These are phyloP conservation scores for Tenthredo notha DNA, from an alignment of 2,888 invertebrate genomes.

Conservation along the genomic window DNA sequence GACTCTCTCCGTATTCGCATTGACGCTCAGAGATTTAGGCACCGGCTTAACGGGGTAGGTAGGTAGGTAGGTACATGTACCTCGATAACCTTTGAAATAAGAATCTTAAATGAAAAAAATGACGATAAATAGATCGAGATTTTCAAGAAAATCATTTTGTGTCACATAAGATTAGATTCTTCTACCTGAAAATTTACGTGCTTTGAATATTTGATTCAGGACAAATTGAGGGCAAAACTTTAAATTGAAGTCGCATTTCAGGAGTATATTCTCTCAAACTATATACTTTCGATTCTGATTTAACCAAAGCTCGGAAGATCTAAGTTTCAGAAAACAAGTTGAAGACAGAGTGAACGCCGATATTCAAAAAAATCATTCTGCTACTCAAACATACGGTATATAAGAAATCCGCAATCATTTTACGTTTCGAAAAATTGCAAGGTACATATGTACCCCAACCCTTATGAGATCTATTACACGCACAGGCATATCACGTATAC, in stretches of 20 bases:
- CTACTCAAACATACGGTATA: neutral
- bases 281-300: neutral
- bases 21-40: constrained; percentile 17
- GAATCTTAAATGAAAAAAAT: neutral
- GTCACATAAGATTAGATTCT: neutral
- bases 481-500: neutral
- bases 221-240: neutral
- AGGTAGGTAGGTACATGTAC: neutral
- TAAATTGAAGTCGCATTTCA: neutral
- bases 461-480: neutral
- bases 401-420: neutral
- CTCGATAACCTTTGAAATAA: neutral
- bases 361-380: neutral
- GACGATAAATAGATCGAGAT: neutral
- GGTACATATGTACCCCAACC: neutral
- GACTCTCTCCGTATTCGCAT: constrained; percentile 26
- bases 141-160: neutral
- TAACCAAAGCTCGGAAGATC: too few relatives aligned
- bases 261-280: neutral
- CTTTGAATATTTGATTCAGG: neutral
- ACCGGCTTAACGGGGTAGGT: neutral
- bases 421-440: neutral
- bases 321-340: neutral
- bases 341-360: neutral
- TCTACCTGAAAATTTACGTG: neutral